Base-by-base conservation (phyloP, 2,797 vertebrate genomes). In the Helostoma temminkii region DNA sequence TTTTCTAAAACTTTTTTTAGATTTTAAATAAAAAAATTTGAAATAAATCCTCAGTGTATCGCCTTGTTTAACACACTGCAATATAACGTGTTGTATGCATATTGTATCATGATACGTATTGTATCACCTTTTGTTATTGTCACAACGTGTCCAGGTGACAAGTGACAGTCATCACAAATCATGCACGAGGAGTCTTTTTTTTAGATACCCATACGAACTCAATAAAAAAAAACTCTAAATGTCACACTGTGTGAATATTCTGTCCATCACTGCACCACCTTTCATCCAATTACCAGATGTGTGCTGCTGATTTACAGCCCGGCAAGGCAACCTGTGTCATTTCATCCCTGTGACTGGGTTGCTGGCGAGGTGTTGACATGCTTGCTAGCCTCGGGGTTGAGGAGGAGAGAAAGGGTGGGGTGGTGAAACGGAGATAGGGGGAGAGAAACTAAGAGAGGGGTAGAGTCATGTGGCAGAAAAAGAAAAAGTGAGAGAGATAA, bases 331-430 rank as follows among this genome's bases (percentile, higher is more conserved):
- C 69, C 62, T 21, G 80, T 77, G 64, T 79, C 82, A 82, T 58
- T 64, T 76, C 82, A 85, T 74, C 74, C 73, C 22, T 5, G 79
- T 4, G 66, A 74, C 71, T 65, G 36, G 53, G 55, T 26, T 19
- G 57, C 74, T 75, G 80, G 60, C 3, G 42, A 83, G 71, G 86
- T 84, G 87, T 75, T 76, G 85, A 89, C 87, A 85, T 21, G 56
- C 74, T 76, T 8, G 66, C 83, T 65, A 60, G 71, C 80, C 43
- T 16, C 10, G 1, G 49, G 55, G 68, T 6, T 14, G 50, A 59
- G 46, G 60, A 48, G 71, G 63, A 48, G 71, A 54, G 58, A 70
- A 28, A 6, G 12, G 66, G 49, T 5, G 4, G 48, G 55, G 63
- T 71, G 73, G 65, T 66, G 74, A 83, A 79, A 80, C 19, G 49